Percentiles rank a stretch among this genome's conserved stretches.
Conservation (phyloP, 1,140 invertebrate genomes). For the Ceratina calcarata region DNA sequence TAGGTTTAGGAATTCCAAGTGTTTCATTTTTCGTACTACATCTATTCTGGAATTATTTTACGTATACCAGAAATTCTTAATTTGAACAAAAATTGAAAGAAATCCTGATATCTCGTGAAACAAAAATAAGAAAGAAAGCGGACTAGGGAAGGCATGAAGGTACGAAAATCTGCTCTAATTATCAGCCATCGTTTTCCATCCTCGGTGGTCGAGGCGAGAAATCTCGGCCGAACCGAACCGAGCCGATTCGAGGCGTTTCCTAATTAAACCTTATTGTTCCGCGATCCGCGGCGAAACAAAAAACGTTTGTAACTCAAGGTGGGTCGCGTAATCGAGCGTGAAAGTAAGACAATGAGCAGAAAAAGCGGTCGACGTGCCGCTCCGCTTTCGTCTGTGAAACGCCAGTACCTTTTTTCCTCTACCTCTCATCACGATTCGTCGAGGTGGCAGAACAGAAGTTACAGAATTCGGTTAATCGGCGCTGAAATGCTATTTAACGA, state of each 20-base stretch:
- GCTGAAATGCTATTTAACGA: conserved; percentile 57
- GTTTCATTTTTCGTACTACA: too few relatives aligned
- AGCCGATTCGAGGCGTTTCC: conserved; percentile 14
- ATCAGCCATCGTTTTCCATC: not conserved
- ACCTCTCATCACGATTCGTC: conserved; percentile 43
- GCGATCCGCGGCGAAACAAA: conserved; percentile 52
- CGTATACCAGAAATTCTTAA: too few relatives aligned
- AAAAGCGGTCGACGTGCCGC: conserved; percentile 43
- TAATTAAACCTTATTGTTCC: conserved; percentile 66
- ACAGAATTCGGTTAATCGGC: conserved; percentile 51
- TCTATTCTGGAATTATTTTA: too few relatives aligned
- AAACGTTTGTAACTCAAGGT: conserved; percentile 9
- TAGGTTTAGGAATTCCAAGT: too few relatives aligned
- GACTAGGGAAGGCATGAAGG: too few relatives aligned
- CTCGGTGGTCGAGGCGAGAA: conserved; percentile 42
- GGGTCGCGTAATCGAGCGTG: conserved; percentile 60
- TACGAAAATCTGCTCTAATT: not conserved
- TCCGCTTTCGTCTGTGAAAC: conserved; percentile 36
- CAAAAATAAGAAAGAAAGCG: too few relatives aligned
- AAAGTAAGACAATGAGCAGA: conserved; percentile 69
- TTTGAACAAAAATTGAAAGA: too few relatives aligned
- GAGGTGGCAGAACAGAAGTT: conserved; percentile 47
- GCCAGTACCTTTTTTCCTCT: conserved; percentile 1
- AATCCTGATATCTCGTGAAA: too few relatives aligned
- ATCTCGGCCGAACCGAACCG: conserved; percentile 6